Percentiles rank a stretch among this genome's conserved stretches.
Conservation (phyloP, 2,797 vertebrate species). For the Enteromius thamalakanensis region DNA sequence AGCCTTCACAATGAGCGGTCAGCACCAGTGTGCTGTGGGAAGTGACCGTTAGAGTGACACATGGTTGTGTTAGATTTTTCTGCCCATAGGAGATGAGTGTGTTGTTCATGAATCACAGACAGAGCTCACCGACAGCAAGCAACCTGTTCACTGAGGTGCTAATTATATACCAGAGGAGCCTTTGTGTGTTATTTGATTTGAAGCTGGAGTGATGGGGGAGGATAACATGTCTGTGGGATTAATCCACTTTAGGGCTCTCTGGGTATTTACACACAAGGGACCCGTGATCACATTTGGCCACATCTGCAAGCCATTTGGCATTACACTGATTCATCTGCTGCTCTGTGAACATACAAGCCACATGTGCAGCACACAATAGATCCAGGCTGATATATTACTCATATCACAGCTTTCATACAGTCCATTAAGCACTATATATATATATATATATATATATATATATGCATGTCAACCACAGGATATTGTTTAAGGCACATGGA, state of each 20-base stretch:
- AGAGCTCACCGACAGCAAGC: slow-evolving; percentile 40
- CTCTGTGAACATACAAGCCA: slow-evolving; percentile 35
- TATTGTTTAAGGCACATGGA: not conserved
- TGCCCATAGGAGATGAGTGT: slow-evolving; percentile 62
- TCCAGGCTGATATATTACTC: not conserved
- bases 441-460: slow-evolving; percentile 11
- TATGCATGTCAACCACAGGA: not conserved
- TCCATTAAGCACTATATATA: not conserved
- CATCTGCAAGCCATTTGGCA: slow-evolving; percentile 65
- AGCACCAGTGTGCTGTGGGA: slow-evolving; percentile 65
- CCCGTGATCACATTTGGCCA: slow-evolving; percentile 70
- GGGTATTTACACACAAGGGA: slow-evolving; percentile 61
- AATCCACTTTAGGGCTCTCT: slow-evolving; percentile 68
- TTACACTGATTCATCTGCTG: slow-evolving; percentile 57
- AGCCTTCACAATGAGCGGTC: slow-evolving; percentile 66
- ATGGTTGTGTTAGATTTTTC: slow-evolving; percentile 71
- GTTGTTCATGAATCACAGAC: slow-evolving; percentile 50
- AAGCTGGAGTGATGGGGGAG: slow-evolving; percentile 60
- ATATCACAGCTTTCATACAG: not conserved
- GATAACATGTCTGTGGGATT: slow-evolving; percentile 66
- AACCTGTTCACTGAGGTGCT: slow-evolving; percentile 64
- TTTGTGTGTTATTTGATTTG: slow-evolving; percentile 78
- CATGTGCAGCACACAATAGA: slow-evolving; percentile 9
- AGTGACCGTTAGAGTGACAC: slow-evolving; percentile 73
- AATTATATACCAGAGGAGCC: slow-evolving; percentile 77